Evolutionary conservation across 2,888 invertebrate species (phyloP), one percentile per base, ranked within the genome.

Genomic region (Cheilosia vernalis): DNA sequence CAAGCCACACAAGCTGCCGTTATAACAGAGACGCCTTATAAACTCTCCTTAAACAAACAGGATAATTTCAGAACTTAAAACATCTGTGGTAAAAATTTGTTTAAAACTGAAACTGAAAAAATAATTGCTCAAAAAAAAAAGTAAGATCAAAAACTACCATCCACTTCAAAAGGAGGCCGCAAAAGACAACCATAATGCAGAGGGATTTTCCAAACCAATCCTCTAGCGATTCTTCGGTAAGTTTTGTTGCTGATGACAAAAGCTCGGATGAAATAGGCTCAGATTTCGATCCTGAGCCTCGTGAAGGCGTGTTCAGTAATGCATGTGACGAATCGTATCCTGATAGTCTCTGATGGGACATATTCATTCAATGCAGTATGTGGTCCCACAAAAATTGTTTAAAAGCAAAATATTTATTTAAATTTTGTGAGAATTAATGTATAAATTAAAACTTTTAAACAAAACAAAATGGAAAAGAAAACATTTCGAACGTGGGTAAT

Each of bases 231-330:
- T 63, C 27, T 30, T 53, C 53, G 10, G 53, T 49, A 47, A 63
- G 63, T 27, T 49, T 49, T 33, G 27, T 63, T 10, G 63, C 47
- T 63, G 44, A 63, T 47, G 63, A 63, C 30, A 53, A 53, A 53
- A 27, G 53, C 44, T 42, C 44, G 15, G 61, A 61, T 21, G 61
- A 24, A 61, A 21, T 53, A 13, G 51, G n/a, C 47, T 30, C 49
- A 63, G n/a, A 33, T 17, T 19, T 47, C 63, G 63, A 30, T 47
- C 24, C 30, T 61, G 44, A 61, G 30, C 24, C 7, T 47, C 27
- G 47, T 63, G 42, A 5, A 19, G 30, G 9, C 19, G 33, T 30
- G 30, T 27, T 13, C 27, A n/a, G 53, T 30, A 53, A 53, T 53
- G 53, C 15, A 15, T 53, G 53, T 27, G 53, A 53, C 27, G 53